phyloP scores from a whole-genome alignment of 2,113 vertebrate species.

The Micronycteris hirsuta region DNA sequence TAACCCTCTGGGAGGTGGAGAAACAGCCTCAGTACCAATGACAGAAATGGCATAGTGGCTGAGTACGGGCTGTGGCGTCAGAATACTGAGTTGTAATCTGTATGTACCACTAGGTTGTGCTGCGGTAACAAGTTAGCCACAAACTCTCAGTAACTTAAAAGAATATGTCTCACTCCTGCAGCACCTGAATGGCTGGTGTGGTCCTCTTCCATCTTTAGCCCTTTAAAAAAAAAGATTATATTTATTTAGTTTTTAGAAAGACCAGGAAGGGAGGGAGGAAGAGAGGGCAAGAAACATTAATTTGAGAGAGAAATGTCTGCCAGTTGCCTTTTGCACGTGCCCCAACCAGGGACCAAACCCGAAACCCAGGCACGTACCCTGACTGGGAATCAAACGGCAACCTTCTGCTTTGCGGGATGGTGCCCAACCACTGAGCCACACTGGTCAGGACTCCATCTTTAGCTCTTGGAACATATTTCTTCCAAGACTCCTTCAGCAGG shows the following conservation, averaged over 20 bases:
- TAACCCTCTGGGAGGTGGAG: background rate
- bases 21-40: background rate
- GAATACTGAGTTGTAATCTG: background rate
- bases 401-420: too few species aligned
- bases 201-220: background rate
- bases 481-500: background rate
- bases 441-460: too few species aligned
- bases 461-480: background rate
- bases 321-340: too few species aligned
- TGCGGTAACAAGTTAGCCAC: background rate
- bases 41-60: fast-evolving
- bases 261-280: too few species aligned
- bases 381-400: too few species aligned
- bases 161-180: background rate
- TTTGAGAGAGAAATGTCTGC: too few species aligned
- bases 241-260: too few species aligned
- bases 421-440: too few species aligned
- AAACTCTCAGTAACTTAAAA: background rate
- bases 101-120: background rate
- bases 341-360: too few species aligned
- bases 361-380: too few species aligned
- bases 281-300: too few species aligned
- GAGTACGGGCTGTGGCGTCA: background rate
- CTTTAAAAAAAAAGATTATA: background rate
- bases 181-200: background rate